phyloP scores from a whole-genome alignment of 2,113 vertebrate species.

The Rhinichthys klamathensis region DNA sequence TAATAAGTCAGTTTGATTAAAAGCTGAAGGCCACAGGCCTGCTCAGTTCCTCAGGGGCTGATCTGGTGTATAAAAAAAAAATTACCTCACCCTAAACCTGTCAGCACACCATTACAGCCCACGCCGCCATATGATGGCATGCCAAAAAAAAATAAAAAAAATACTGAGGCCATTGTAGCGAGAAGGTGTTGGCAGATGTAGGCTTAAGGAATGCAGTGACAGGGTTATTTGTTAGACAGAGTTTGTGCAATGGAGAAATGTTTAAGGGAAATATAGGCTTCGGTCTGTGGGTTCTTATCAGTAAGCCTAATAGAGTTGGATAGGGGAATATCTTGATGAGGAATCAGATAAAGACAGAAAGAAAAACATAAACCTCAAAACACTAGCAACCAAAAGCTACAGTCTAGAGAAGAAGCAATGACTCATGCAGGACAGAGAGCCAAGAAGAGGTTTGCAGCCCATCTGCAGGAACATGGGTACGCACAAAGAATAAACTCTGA shows the following conservation, averaged over 20 bases:
- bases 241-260: slow-evolving; percentile 56
- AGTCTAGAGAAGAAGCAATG: slow-evolving; percentile 32
- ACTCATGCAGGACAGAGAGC: slow-evolving; percentile 11
- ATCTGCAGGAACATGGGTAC: slow-evolving; percentile 1
- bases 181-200: slow-evolving; percentile 81
- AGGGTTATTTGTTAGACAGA: slow-evolving; percentile 67
- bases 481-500: slow-evolving; percentile 17
- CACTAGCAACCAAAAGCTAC: slow-evolving; percentile 35
- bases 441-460: background rate
- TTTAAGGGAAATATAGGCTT: slow-evolving; percentile 25
- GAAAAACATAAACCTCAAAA: slow-evolving; percentile 28
- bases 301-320: slow-evolving; percentile 66
- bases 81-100: slow-evolving; percentile 80
- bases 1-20: slow-evolving; percentile 50
- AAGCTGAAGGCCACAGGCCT: slow-evolving; percentile 60
- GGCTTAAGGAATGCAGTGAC: slow-evolving; percentile 71
- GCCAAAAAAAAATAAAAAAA: slow-evolving; percentile 51
- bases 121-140: slow-evolving; percentile 71
- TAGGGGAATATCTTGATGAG: slow-evolving; percentile 59
- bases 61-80: slow-evolving; percentile 74
- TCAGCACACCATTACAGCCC: slow-evolving; percentile 79
- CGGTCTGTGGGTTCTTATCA: slow-evolving; percentile 69
- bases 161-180: slow-evolving; percentile 71
- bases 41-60: slow-evolving; percentile 63
- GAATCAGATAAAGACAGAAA: slow-evolving; percentile 55